Base-by-base conservation (phyloP, 1,140 invertebrate genomes). In the Drosophila yakuba region DNA sequence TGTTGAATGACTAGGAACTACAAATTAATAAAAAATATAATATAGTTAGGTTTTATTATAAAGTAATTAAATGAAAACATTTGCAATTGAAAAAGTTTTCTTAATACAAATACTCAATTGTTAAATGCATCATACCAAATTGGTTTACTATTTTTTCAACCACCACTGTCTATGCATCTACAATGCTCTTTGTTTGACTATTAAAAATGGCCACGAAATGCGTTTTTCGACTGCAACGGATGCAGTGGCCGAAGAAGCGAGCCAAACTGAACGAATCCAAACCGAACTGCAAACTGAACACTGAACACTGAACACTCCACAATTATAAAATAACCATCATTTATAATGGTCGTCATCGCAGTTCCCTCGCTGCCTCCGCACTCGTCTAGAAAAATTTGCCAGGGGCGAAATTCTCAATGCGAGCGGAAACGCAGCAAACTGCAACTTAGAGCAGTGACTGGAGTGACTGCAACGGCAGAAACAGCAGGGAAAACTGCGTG, bases 241-340 rank as follows among this genome's bases (percentile, higher is more conserved):
- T 79, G 83, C 82, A 72, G 20, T 45, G 79, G 52, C 68, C 63
- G 55, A 75, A 64, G 79, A 67, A 43, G 54, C 44, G 28, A 72
- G 15, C 51, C 51, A 28, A 45, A 60, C 47, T 32, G 36, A 52
- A 32, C 35, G 36, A 38, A 60, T 25, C 47, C 36, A 45, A 52
- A 39, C 64, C 45, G 36, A 55, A 55, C 50, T 39, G 23, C 20
- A 20, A 39, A 48, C 41, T 36, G 47, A 80, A 72, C 55, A 80
- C 41, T 36, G 47, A 80, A 72, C 55, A 80, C 17, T 17, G 47
- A 80, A 67, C 55, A 80, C 66, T 80, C 84, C 73, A 84, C 84
- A 88, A 88, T 88, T 88, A 88, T 89, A 88, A 88, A 89, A 88
- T 89, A 89, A 89, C 84, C 84, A 88, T 88, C 73, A 88, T 89